Base-by-base conservation (phyloP, 1,140 invertebrate genomes). In the Lordiphosa clarofinis region DNA sequence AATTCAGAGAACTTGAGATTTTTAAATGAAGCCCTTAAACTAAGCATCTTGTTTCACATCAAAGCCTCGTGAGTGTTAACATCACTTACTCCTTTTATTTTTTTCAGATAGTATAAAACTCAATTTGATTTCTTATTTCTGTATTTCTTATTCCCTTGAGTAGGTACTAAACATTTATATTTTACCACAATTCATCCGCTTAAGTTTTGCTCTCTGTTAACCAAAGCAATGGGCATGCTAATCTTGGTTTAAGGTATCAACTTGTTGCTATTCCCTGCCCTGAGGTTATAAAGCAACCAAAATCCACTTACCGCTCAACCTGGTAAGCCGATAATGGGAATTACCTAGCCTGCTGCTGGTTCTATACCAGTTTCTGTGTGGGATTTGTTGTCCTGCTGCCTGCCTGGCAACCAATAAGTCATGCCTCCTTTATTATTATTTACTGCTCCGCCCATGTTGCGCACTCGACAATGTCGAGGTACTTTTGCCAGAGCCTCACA, bases 361-460 rank as follows among this genome's bases (percentile, higher is more conserved):
- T 38, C 13, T 12, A 42, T 13, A 58, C 8, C 40, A 37, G 11
- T 24, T 28, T n/a, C 43, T 49, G 38, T 21, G 36, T 39, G 46
- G 39, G 31, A 15, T 28, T 28, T 56, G 15, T 43, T 31, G 28
- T 61, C 36, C 31, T 36, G 36, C 19, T 19, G 19, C 36, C 6
- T 44, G 12, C 35, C 28, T 38, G 12, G 33, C 31, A 60, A 44
- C 63, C 74, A 60, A 64, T 79, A 78, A 78, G 74, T 78, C 69
- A 73, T 71, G 66, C 46, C 57, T 71, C 67, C 74, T 66, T 81
- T 79, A 81, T 73, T 79, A 70, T 81, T 74, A 74, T 81, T 60
- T 58, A 56, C 40, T 48, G 21, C 52, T 47, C 11, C 11, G 7
- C 31, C 15, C 36, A 24, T 5, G 21, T 55, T 56, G 48, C 53